Percentiles rank a stretch among this genome's conserved stretches.
phyloP scores from a whole-genome alignment of 2,888 invertebrate species.

The Cantharis rustica region DNA sequence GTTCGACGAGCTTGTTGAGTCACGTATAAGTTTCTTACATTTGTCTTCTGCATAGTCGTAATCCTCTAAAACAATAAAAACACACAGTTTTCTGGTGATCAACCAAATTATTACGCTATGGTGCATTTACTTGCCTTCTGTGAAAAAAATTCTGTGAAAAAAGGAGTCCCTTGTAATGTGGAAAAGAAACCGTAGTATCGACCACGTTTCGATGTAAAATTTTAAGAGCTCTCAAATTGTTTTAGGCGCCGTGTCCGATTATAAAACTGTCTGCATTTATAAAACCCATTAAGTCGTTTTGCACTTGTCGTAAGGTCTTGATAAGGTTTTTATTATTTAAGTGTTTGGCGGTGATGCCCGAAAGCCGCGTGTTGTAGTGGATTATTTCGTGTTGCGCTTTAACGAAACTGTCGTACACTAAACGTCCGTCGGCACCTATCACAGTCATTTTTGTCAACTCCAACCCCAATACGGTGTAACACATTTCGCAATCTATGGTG shows the following conservation, averaged over 20 bases:
- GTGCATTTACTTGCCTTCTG: too few species aligned
- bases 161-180: constrained; percentile 83
- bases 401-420: constrained; percentile 85
- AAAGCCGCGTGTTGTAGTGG: constrained; percentile 95
- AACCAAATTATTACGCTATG: too few species aligned
- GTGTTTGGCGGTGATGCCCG: constrained; percentile 80
- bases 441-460: constrained; percentile 90
- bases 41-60: too few species aligned
- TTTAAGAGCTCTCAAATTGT: constrained; percentile 86
- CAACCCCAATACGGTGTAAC: constrained; percentile 83
- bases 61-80: too few species aligned
- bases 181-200: constrained; percentile 89
- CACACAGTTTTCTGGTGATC: too few species aligned
- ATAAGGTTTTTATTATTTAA: constrained; percentile 59
- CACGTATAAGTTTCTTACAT: too few species aligned
- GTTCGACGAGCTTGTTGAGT: too few species aligned
- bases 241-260: constrained; percentile 94
- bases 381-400: constrained; percentile 81
- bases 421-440: constrained; percentile 71
- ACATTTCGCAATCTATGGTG: constrained; percentile 97
- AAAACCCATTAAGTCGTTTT: constrained; percentile 81
- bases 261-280: constrained; percentile 84
- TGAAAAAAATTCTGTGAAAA: too few species aligned
- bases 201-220: constrained; percentile 83
- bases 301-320: constrained; percentile 78